Evolutionary conservation across 2,888 invertebrate species (phyloP).

Genomic region (Blomia tropicalis): DNA sequence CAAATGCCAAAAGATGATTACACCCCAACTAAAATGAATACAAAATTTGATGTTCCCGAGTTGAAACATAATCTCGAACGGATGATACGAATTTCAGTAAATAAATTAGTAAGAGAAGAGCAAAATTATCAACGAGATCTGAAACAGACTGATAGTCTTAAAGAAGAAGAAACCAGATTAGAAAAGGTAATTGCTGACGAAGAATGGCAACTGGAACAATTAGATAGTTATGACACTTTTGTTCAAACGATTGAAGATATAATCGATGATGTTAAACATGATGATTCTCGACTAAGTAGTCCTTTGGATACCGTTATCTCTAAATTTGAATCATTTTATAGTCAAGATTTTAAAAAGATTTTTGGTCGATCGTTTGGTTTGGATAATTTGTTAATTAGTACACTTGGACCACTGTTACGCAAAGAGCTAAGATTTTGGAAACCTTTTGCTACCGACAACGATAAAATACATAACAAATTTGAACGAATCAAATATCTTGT

Average conservation of each 20-base stretch:
- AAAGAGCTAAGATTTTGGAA: slow-evolving; percentile 59
- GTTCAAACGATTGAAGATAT: slow-evolving; percentile 3
- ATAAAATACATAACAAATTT: slow-evolving; percentile 33
- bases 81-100: slow-evolving; percentile 79
- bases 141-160: slow-evolving; percentile 57
- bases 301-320: not conserved
- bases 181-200: slow-evolving; percentile 47
- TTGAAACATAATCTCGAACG: slow-evolving; percentile 78
- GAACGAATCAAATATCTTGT: not conserved
- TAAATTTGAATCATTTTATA: slow-evolving; percentile 7
- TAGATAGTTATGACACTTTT: slow-evolving; percentile 31
- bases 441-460: slow-evolving; percentile 45
- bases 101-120: slow-evolving; percentile 76
- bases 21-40: slow-evolving; percentile 26
- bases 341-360: not conserved
- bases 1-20: slow-evolving; percentile 27
- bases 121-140: slow-evolving; percentile 56
- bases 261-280: not conserved
- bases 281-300: not conserved
- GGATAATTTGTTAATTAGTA: slow-evolving; percentile 45
- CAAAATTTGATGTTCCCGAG: slow-evolving; percentile 55
- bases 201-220: slow-evolving; percentile 48
- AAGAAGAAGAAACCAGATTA: slow-evolving; percentile 58
- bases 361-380: slow-evolving; percentile 40
- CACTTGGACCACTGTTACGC: slow-evolving; percentile 48